Base-by-base conservation (phyloP, 2,113 vertebrate species). In the Halcyon senegalensis region DNA sequence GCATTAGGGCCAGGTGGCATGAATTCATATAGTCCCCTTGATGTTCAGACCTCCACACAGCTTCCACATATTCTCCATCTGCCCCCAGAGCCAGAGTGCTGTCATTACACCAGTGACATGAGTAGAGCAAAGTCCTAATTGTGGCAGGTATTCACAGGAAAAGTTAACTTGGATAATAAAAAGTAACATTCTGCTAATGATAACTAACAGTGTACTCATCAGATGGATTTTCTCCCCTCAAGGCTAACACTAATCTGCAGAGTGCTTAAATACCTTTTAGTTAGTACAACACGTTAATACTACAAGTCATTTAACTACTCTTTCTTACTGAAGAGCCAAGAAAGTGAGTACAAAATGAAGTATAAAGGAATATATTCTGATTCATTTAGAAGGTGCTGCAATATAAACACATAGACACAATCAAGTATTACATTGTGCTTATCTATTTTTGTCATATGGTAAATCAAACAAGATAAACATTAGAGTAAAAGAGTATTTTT, bases 241-340 rank as follows among this genome's bases (percentile, higher is more conserved):
- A 72, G 72, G 64, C 75, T 66, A 94, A 58, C 17, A 46, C 44
- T 90, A 75, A 85, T 84, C 44, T 92, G 55, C 63, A 85, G 69
- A 93, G 62, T 88, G 33, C n/a, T 95, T 55, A 69, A 70, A 87
- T 59, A 90, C 28, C 53, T 96, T 95, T 93, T 81, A 94, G 95
- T 97, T 96, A 92, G 59, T 41, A 66, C 0, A 11, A 48, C 35
- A 90, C 55, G 93, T 79, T 96, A 92, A 82, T 82, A 78, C 16
- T 63, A 69, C 64, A 93, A 93, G 92, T 93, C 84, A 94, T 95
- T 96, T 90, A 94, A 79, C 63, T 53, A 72, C 1, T 3, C 50
- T 39, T 95, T 94, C 88, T 92, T 74, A 76, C 35, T 94, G 94
- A 66, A 92, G 35, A 96, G 87, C 46, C 88, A 97, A 97, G 95